Base-by-base conservation (phyloP, 92 coral and sea anemone genomes). In the Bergia puertoricense region DNA sequence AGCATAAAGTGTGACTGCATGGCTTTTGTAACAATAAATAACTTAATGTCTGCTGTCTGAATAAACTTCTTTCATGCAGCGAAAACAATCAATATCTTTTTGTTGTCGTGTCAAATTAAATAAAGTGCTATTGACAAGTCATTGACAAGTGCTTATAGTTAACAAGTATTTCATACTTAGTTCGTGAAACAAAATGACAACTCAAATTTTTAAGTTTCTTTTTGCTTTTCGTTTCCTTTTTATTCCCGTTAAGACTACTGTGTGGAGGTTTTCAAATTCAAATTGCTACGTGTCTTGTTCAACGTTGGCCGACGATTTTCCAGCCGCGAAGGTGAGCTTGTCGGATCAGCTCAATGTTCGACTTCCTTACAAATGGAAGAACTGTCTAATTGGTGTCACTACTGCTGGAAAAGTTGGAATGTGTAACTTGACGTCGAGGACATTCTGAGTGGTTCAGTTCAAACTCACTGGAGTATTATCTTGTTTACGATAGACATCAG, bases 201-300 rank as follows among this genome's bases (percentile, higher is more conserved):
- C 44, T 73, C 77, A 38, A 73, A 15, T 73, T n/a, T n/a, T n/a
- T n/a, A n/a, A n/a, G n/a, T n/a, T 73, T 73, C 20, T 8, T 38
- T 73, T 73, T 73, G 44, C 44, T 30, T 38, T 38, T 73, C 38
- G 44, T 73, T 73, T 73, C 44, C 77, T 73, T 38, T 20, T 38
- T 1, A 7, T 73, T 73, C 45, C 38, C 5, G 18, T 45, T 15
- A 38, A 73, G 77, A 73, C 45, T 38, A 38, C 9, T 73, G 77
- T 1, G 18, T 36, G 18, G 77, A 5, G 44, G 16, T 73, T 38
- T 36, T 15, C 77, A 73, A 36, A 73, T 73, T 23, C 44, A 38
- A 38, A 73, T n/a, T 73, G 77, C 39, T 73, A 73, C 39, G 38
- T 38, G 77, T 22, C 77, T 73, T 73, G 77, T 45, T 73, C 44